Base-by-base conservation (phyloP, 2,888 invertebrate genomes). In the Oligia fasciuncula region DNA sequence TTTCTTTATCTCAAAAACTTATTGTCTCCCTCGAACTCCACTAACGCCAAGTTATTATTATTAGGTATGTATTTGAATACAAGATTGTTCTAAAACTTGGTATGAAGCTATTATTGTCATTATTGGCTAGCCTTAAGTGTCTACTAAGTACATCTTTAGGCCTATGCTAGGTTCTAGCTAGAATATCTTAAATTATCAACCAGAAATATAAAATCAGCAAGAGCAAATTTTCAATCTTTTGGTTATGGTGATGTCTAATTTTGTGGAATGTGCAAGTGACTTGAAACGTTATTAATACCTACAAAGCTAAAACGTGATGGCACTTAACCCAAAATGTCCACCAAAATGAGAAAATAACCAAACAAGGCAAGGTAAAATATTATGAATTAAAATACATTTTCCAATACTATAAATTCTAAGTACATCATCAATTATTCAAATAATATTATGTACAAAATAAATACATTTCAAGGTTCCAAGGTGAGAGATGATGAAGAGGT, bases 61-160 rank as follows among this genome's bases (percentile, higher is more conserved):
- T 40, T 66, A 62, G 2, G 62, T 29, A 78, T n/a, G 4, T 62
- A 60, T 73, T 46, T 60, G n/a, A 80, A 80, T 62, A 67, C 4
- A 72, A 60, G 69, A 73, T 65, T 29, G 4, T 66, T 72, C 13
- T 69, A 68, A 65, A 74, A 65, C 43, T 76, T 76, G 49, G 14
- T 69, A 79, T 9, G 46, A 77, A 78, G 63, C 23, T 75, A 80
- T 81, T 88, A 88, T 90, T 90, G 87, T 90, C 90, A 69, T 69
- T 81, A 83, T 88, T 88, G 89, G 87, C 90, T 74, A 85, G 69
- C 62, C 68, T 80, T 88, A 62, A 49, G n/a, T 60, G 65, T 49
- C 70, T 84, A 76, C 65, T 88, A 89, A 88, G 89, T 88, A 88
- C 85, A 76, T 77, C 11, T 71, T 87, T 77, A 84, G 81, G 80